These are phyloP conservation scores for Tetragonula carbonaria DNA, from an alignment of 2,888 invertebrate genomes.

Conservation along the genomic window DNA sequence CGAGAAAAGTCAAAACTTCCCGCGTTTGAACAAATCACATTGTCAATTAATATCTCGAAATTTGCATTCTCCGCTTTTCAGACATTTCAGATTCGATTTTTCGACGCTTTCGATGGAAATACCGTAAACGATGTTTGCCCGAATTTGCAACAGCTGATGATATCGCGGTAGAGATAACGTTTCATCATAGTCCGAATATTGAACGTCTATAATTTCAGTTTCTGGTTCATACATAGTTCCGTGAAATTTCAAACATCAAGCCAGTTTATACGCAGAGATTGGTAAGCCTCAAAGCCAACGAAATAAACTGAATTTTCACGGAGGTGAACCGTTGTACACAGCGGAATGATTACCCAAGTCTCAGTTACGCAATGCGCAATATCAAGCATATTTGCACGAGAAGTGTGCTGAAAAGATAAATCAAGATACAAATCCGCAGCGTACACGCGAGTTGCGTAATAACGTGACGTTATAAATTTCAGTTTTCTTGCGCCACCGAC, in stretches of 20 bases:
- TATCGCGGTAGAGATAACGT: background rate
- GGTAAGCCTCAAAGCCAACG: conserved; percentile 18
- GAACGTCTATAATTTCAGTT: background rate
- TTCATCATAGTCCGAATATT: background rate
- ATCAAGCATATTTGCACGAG: conserved; percentile 14
- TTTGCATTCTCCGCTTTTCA: too few species aligned
- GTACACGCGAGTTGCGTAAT: conserved; percentile 16
- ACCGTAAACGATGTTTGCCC: too few species aligned
- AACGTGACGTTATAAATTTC: conserved; percentile 17
- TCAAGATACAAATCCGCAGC: conserved; percentile 32
- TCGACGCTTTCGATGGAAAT: too few species aligned
- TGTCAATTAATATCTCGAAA: too few species aligned
- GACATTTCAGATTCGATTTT: background rate
- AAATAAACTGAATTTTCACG: conserved; percentile 29
- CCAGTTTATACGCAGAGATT: background rate
- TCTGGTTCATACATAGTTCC: background rate
- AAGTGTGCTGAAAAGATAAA: conserved; percentile 26
- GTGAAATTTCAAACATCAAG: conserved; percentile 12
- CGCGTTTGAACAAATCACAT: too few species aligned
- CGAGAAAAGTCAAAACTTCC: background rate
- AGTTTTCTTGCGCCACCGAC: conserved; percentile 1
- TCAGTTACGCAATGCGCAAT: conserved; percentile 31
- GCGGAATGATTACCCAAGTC: conserved; percentile 29
- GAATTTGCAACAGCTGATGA: too few species aligned
- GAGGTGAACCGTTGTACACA: background rate